Conservation (phyloP, 2,797 vertebrate species). For the Chloroceryle inda region DNA sequence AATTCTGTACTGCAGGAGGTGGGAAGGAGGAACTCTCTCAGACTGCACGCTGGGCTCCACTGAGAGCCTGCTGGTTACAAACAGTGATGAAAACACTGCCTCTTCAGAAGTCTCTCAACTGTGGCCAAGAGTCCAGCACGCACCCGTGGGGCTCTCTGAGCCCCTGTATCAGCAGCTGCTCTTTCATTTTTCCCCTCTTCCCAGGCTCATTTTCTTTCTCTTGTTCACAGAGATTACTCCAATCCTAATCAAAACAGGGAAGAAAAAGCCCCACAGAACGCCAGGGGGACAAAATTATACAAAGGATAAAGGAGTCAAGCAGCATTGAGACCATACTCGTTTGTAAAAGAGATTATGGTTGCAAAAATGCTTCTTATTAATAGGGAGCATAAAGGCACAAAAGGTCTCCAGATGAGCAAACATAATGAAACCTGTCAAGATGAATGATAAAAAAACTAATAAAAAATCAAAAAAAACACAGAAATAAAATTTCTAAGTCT, state of each 20-base stretch:
- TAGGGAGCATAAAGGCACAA: neutral
- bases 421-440: constrained; percentile 21
- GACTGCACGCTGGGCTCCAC: neutral
- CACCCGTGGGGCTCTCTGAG: neutral
- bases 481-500: constrained; percentile 2
- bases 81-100: neutral
- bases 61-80: neutral
- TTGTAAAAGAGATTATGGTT: constrained; percentile 16
- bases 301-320: constrained; percentile 17
- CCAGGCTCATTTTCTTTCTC: neutral
- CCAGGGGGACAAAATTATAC: constrained; percentile 12
- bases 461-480: neutral
- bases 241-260: constrained; percentile 20
- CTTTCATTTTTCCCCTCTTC: neutral
- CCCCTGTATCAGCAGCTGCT: neutral
- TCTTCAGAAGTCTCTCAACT: constrained; percentile 2
- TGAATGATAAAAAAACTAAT: neutral
- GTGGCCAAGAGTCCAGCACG: neutral
- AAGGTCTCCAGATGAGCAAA: constrained; percentile 21
- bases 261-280: neutral
- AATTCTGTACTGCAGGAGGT: rapidly evolving
- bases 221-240: constrained; percentile 3
- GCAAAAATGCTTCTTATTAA: neutral
- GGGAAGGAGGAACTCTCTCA: neutral
- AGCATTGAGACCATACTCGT: neutral